Evolutionary conservation across 2,113 vertebrate species (phyloP), one percentile per base, ranked within the genome.

Genomic region (Cheilinus undulatus): DNA sequence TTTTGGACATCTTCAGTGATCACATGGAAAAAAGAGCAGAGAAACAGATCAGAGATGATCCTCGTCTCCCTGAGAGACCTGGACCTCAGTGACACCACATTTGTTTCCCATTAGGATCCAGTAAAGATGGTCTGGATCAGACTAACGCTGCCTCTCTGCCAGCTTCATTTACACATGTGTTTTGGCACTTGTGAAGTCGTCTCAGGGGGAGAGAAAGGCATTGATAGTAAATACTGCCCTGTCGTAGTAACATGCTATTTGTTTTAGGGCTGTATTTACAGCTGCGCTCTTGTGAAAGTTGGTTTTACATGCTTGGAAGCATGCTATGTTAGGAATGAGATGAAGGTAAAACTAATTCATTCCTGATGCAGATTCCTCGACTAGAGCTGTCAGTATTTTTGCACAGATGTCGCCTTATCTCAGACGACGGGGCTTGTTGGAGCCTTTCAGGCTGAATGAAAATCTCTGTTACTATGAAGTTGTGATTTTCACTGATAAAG

Each of bases 111-210:
- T 82, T 63, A 72, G 45, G 58, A 71, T 17, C 50, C 19, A 54
- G 50, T 68, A 46, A 36, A 74, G 72, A 65, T 48, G 64, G 80
- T 64, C 54, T 0, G 4, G 15, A 57, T 59, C 19, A 4, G 43
- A 73, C 43, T 69, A 52, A 45, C 48, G 43, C 38, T 15, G n/a
- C 59, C 73, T 59, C 46, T 64, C 61, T 66, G 67, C 36, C 50
- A 34, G 38, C 69, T 52, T 69, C 68, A 71, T n/a, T 36, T 69
- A 32, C 70, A 81, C 69, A 58, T 78, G 61, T 89, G 78, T 77
- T 89, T 74, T 66, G 52, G 50, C 36, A 30, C 76, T 73, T 73
- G 76, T 83, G 68, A 78, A 77, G 73, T 59, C 6, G 57, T 65
- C 75, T 53, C 46, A 69, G 50, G 26, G 12, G 46, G 11, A 78